Base-by-base conservation (phyloP, 2,797 vertebrate genomes). In the Microctenopoma steveboyesi region DNA sequence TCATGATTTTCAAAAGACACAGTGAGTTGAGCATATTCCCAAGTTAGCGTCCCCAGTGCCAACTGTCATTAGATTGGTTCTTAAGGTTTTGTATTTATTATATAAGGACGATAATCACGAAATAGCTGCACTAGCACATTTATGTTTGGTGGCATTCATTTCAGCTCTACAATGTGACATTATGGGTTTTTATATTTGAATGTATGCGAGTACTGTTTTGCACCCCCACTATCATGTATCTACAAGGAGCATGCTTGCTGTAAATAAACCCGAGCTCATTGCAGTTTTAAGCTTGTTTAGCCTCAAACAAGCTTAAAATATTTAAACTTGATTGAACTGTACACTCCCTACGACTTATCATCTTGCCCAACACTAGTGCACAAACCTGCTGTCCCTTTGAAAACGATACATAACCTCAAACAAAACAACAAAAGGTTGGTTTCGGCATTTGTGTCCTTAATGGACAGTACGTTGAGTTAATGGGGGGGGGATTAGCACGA, bases 301-400 rank as follows among this genome's bases (percentile, higher is more conserved):
- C 70, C 59, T 78, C 58, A 72, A 68, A 85, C 76, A 80, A 82
- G 66, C 78, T 70, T 74, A 49, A 79, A 74, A 61, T 35, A 62
- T 56, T 70, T 51, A 14, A 64, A 79, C 57, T 66, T 50, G 43
- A 84, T 55, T 79, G 35, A 61, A 79, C 63, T 46, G n/a, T 45
- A 57, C 60, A 77, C 76, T 78, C 47, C 65, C 64, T 60, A 46
- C 9, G 61, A 78, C 59, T 64, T 50, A 39, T 74, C 33, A 66
- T 87, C 53, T 88, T 83, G 76, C 89, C 88, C 90, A 92, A 84
- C 89, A 91, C 83, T 87, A 85, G 87, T 76, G 82, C 88, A 86
- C 70, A 82, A 84, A 81, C 67, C 74, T 81, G 66, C 62, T 16
- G 65, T 90, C 92, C 90, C 90, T 91, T 94, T 93, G 86, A 90